A percentile compares a stretch with the other conserved stretches of the same genome.
Evolutionary conservation across 1,140 invertebrate genomes (phyloP).

Genomic region (Prorops nasuta): DNA sequence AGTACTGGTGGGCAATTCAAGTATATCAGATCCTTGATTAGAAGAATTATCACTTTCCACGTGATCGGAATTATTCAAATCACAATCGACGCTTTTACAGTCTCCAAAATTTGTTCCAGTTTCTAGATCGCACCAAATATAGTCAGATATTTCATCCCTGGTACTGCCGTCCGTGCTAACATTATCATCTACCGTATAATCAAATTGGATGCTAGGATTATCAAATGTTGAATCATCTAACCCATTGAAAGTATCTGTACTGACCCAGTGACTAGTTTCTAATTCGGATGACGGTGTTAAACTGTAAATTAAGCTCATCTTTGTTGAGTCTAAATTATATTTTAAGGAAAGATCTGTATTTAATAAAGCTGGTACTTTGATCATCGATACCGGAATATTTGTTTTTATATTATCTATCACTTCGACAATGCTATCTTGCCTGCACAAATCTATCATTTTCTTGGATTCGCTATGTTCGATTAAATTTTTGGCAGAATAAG

Average conservation of each 20-base stretch:
- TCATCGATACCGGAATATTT: slow-evolving; percentile 34
- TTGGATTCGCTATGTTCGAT: too few species aligned
- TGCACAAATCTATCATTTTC: too few species aligned
- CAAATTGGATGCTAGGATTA: background rate
- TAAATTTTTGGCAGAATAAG: too few species aligned
- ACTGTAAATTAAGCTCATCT: slow-evolving; percentile 47
- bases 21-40: slow-evolving; percentile 33
- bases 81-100: slow-evolving; percentile 1
- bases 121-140: slow-evolving; percentile 18
- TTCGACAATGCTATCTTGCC: slow-evolving; percentile 38
- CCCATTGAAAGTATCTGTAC: background rate
- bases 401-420: slow-evolving; percentile 38
- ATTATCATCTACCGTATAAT: background rate
- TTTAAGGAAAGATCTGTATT: slow-evolving; percentile 33
- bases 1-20: slow-evolving; percentile 33
- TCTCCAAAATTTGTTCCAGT: slow-evolving; percentile 3
- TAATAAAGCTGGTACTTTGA: slow-evolving; percentile 18
- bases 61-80: background rate
- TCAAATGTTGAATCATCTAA: background rate
- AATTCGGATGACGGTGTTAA: slow-evolving; percentile 32
- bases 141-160: slow-evolving; percentile 4
- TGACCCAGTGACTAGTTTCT: background rate
- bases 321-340: slow-evolving; percentile 39
- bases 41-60: slow-evolving; percentile 13
- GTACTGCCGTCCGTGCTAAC: background rate